Conservation (phyloP, 2,113 vertebrate genomes). For the Thamnaconus septentrionalis region DNA sequence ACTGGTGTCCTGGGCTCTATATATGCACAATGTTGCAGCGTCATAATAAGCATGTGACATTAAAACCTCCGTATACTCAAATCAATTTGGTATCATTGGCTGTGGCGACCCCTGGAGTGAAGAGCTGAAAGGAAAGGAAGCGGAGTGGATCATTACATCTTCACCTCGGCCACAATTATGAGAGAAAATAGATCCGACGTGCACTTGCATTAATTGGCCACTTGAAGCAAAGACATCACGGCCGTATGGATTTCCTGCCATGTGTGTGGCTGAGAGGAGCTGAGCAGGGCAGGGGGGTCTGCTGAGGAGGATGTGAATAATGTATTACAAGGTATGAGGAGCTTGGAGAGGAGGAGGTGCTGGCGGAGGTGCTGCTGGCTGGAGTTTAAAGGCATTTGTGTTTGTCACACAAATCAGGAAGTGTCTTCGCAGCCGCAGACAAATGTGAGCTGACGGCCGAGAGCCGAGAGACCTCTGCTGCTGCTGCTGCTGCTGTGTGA, state of each 20-base stretch:
- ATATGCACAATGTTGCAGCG: no score
- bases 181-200: slow-evolving; percentile 67
- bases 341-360: slow-evolving; percentile 59
- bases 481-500: slow-evolving; percentile 34
- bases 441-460: slow-evolving; percentile 65
- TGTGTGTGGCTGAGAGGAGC: slow-evolving; percentile 61
- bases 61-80: no score
- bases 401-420: slow-evolving; percentile 76
- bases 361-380: slow-evolving; percentile 35
- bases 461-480: slow-evolving; percentile 21
- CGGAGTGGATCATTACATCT: slow-evolving; percentile 54
- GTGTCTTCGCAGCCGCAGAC: slow-evolving; percentile 44
- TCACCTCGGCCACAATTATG: slow-evolving; percentile 69
- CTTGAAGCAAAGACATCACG: slow-evolving; percentile 77
- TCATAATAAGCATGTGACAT: no score
- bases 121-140: no score
- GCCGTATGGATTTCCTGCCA: slow-evolving; percentile 81
- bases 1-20: no score
- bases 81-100: no score
- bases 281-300: background rate
- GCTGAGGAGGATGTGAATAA: slow-evolving; percentile 74
- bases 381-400: slow-evolving; percentile 78
- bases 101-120: no score
- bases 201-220: slow-evolving; percentile 75
- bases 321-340: slow-evolving; percentile 78